phyloP scores from a whole-genome alignment of 1,140 invertebrate genomes.

The Liolophura sinensis region DNA sequence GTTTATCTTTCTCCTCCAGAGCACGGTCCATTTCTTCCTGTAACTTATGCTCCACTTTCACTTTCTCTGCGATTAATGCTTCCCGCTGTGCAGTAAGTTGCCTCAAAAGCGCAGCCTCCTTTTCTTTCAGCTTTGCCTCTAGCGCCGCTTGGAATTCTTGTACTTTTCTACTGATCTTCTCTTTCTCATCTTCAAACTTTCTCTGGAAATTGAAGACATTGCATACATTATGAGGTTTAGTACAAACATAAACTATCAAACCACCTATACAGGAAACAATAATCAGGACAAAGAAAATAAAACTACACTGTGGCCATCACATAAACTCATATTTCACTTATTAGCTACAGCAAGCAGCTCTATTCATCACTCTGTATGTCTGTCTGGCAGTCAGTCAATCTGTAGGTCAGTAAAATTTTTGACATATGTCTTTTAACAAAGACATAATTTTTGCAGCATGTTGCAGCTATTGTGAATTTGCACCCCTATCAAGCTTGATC shows the following conservation, averaged over 20 bases:
- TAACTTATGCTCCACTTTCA: slow-evolving; percentile 40
- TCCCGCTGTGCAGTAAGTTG: slow-evolving; percentile 25
- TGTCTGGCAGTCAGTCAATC: neutral
- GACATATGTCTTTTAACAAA: neutral
- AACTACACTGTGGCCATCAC: neutral
- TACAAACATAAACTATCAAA: neutral
- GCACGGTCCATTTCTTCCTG: slow-evolving; percentile 41
- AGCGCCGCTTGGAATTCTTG: slow-evolving; percentile 38
- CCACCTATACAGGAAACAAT: neutral
- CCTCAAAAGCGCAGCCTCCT: slow-evolving; percentile 32
- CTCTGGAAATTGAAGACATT: slow-evolving; percentile 30
- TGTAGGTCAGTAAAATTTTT: neutral
- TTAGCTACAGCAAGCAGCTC: too few relatives aligned
- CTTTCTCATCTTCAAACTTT: slow-evolving; percentile 32
- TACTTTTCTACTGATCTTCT: slow-evolving; percentile 19
- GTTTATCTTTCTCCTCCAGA: slow-evolving; percentile 46
- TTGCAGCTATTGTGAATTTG: neutral
- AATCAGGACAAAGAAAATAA: neutral
- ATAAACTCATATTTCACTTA: too few relatives aligned
- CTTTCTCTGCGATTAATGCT: slow-evolving; percentile 19
- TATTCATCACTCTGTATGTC: neutral
- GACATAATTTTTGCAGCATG: neutral
- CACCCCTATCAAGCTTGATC: too few relatives aligned
- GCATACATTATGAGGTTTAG: neutral
- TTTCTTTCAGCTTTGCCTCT: slow-evolving; percentile 34